Conservation (phyloP, 2,888 invertebrate genomes). For the Habrosyne pyritoides region DNA sequence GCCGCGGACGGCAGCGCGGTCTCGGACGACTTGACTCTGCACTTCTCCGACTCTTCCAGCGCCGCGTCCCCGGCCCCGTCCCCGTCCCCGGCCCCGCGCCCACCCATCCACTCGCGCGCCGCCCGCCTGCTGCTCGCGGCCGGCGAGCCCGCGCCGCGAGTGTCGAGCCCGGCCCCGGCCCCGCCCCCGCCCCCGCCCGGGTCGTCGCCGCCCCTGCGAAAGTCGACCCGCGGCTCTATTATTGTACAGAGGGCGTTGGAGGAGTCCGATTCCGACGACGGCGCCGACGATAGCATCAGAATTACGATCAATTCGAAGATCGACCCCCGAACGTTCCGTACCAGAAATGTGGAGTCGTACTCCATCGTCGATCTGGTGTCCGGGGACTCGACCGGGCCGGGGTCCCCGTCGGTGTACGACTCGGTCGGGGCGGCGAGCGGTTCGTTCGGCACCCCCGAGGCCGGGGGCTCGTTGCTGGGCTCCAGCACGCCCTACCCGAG, state of each 20-base stretch:
- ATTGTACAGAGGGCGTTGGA: conserved; percentile 49
- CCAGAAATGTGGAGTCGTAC: conserved; percentile 56
- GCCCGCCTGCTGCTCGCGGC: conserved; percentile 11
- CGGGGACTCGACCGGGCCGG: conserved; percentile 51
- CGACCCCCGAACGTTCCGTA: conserved; percentile 36
- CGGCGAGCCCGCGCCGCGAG: conserved; percentile 30
- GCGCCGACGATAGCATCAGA: conserved; percentile 9
- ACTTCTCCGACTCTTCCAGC: conserved; percentile 48
- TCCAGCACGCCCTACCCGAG: conserved; percentile 61
- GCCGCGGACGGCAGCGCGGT: conserved; percentile 26
- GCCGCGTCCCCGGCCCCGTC: conserved; percentile 48
- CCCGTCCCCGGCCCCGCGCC: no score
- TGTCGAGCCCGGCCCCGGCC: no score
- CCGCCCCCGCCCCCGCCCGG: no score
- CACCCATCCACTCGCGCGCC: no score
- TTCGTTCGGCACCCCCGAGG: conserved; percentile 49
- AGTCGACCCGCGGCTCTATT: conserved; percentile 43
- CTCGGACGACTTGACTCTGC: conserved; percentile 48
- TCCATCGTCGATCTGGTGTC: conserved; percentile 73
- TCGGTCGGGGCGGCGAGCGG: conserved; percentile 48
- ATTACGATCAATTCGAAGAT: conserved; percentile 32
- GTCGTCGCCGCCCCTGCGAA: no score
- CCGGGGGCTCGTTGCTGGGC: conserved; percentile 38
- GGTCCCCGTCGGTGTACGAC: conserved; percentile 50
- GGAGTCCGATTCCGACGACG: conserved; percentile 13